A percentile compares a stretch with the other conserved stretches of the same genome.
Evolutionary conservation across 2,797 vertebrate genomes (phyloP).

Genomic region (Pogonophryne albipinna): DNA sequence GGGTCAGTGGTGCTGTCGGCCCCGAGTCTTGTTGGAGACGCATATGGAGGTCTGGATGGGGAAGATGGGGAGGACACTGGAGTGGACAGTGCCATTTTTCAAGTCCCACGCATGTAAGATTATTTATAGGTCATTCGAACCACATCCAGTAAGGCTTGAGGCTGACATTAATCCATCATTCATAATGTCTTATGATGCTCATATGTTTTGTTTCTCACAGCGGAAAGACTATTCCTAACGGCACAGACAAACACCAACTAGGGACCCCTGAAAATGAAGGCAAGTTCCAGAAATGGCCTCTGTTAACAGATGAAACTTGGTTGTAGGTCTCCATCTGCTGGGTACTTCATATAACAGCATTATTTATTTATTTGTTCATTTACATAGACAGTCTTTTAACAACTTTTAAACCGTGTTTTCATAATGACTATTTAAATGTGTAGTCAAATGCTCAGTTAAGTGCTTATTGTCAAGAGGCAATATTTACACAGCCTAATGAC

Average conservation of each 20-base stretch:
- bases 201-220: constrained; percentile 58
- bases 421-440: constrained; percentile 25
- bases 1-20: constrained; percentile 91
- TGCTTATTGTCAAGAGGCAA: constrained; percentile 22
- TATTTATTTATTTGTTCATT: background rate
- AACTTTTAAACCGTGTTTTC: background rate
- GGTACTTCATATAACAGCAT: constrained; percentile 14
- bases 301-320: constrained; percentile 16
- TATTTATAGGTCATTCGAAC: background rate
- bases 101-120: constrained; percentile 96
- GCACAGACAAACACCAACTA: constrained; percentile 84
- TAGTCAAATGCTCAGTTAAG: constrained; percentile 31
- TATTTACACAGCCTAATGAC: constrained; percentile 31
- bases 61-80: constrained; percentile 90
- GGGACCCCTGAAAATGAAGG: constrained; percentile 91
- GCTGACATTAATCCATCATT: background rate
- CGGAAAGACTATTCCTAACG: constrained; percentile 93
- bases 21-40: constrained; percentile 87
- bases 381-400: background rate
- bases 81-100: constrained; percentile 94
- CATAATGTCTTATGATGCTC: background rate
- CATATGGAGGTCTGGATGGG: constrained; percentile 91
- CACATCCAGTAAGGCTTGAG: background rate
- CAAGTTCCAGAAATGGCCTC: constrained; percentile 69
- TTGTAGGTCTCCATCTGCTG: constrained; percentile 68